Evolutionary conservation across 2,888 invertebrate genomes (phyloP).

Genomic region (Hypomecis atomaria): DNA sequence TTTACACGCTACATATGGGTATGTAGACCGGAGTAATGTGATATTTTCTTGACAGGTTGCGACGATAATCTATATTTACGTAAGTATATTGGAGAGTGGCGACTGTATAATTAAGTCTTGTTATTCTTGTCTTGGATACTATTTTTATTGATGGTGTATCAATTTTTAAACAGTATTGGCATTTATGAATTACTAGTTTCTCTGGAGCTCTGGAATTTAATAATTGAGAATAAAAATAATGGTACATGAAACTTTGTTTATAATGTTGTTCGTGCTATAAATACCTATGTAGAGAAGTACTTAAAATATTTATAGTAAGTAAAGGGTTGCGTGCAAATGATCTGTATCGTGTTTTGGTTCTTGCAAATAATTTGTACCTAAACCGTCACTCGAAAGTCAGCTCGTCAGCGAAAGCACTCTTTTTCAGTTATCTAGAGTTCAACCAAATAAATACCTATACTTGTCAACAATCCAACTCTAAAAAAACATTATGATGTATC

Average conservation of each 20-base stretch:
- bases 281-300: not conserved
- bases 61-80: conserved; percentile 25
- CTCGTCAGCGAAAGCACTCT: no score
- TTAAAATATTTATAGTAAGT: not conserved
- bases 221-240: conserved; percentile 22
- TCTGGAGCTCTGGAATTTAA: conserved; percentile 8
- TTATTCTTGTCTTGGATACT: conserved; percentile 28
- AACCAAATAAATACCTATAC: no score
- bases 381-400: no score
- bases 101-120: conserved; percentile 31
- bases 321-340: no score
- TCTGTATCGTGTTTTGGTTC: not conserved
- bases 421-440: no score
- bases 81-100: conserved; percentile 16
- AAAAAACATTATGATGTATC: no score
- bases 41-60: conserved; percentile 29
- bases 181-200: conserved; percentile 23
- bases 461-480: no score
- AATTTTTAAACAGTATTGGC: conserved; percentile 33
- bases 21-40: conserved; percentile 6
- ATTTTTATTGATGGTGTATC: conserved; percentile 30
- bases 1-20: conserved; percentile 32
- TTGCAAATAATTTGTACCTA: not conserved
- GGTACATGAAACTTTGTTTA: not conserved
- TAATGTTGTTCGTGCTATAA: conserved; percentile 2